Evolutionary conservation across 2,797 vertebrate genomes (phyloP).

Genomic region (Busarellus nigricollis): DNA sequence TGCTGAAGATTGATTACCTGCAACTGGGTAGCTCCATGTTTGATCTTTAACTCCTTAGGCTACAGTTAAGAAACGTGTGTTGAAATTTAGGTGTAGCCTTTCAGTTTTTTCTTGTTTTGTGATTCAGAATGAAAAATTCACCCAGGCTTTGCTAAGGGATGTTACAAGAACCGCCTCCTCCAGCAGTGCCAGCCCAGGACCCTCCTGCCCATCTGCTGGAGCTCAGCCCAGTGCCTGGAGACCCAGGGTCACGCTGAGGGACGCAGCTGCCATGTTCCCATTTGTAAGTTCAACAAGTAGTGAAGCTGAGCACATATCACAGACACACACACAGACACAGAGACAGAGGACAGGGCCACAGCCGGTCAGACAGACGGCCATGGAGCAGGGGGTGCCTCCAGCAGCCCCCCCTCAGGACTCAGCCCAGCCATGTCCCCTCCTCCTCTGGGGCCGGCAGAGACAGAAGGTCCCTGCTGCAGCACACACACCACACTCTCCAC

Average conservation of each 20-base stretch:
- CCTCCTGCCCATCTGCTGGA: not conserved
- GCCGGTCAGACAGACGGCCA: fast-evolving
- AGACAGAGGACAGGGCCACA: not conserved
- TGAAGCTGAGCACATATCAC: not conserved
- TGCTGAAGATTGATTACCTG: not conserved
- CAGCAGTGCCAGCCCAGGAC: not conserved
- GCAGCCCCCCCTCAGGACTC: not conserved
- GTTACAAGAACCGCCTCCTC: not conserved
- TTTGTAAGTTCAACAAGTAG: not conserved
- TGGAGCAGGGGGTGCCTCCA: not conserved
- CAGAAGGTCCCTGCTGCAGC: not conserved
- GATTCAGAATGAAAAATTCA: not conserved
- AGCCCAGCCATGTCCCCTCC: fast-evolving
- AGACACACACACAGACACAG: not conserved
- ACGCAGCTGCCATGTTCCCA: not conserved
- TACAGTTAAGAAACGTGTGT: not conserved
- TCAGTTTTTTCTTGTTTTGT: not conserved
- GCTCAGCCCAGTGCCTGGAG: not conserved
- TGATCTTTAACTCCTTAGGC: not conserved
- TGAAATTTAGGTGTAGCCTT: not conserved
- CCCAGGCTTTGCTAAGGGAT: not conserved
- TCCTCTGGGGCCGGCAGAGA: not conserved
- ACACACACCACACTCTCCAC: too few species aligned
- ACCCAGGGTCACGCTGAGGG: fast-evolving
- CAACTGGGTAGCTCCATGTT: not conserved